Base-by-base conservation (phyloP, 1,140 invertebrate species). In the Cephus cinctus region DNA sequence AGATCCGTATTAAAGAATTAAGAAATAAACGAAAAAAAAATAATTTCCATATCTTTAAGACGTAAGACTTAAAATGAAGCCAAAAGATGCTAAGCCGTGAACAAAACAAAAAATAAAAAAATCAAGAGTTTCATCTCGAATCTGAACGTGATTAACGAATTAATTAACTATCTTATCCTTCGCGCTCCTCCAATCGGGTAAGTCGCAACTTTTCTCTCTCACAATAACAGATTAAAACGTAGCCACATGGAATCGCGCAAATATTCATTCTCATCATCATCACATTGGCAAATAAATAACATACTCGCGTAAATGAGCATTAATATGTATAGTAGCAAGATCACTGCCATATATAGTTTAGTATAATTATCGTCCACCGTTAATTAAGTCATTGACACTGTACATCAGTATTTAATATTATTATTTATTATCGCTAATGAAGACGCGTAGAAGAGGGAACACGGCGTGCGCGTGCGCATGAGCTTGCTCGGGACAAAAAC, bases 341-440 rank as follows among this genome's bases (percentile, higher is more conserved):
- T 59, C 72, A 74, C 69, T 73, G 69, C 67, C 71, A 75, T 73
- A 63, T 38, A 32, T 57, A 63, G 49, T 53, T 63, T 57, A 62
- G 59, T 59, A 36, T 54, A 59, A 59, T 40, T 54, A 58, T 56
- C 45, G 47, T 50, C 56, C 36, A 38, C 47, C 50, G 46, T 61
- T 66, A 65, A 57, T 52, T 55, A 56, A 31, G 21, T n/a, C 19
- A 36, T 8, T 54, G 57, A 69, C 57, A 67, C 69, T 75, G 72
- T 74, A 73, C 57, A 75, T 75, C 72, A 74, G 72, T 75, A 75
- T 76, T 75, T 75, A 75, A 70, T 61, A 54, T 54, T 60, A 66
- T 62, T 74, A 73, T 74, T 76, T 76, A 75, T 74, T 76, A 69
- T 63, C 59, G 50, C 58, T 67, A 63, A 57, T n/a, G n/a, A n/a